Conservation (phyloP, 92 coral and sea anemone species). For the Chrysogorgia sp. region DNA sequence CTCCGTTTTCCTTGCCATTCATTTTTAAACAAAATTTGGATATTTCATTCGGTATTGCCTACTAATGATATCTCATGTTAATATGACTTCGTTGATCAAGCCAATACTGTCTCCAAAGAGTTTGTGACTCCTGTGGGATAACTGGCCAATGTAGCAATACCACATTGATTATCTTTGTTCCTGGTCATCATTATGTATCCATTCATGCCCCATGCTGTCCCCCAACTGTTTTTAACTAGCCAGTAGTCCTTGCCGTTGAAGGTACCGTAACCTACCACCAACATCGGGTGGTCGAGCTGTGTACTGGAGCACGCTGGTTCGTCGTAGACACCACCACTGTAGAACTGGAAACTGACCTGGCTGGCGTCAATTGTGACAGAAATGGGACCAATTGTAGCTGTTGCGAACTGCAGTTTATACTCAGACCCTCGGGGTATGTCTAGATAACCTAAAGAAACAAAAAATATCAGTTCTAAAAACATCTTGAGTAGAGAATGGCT, state of each 20-base stretch:
- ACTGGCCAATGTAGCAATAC: constrained; percentile 30
- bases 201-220: constrained; percentile 25
- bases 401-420: constrained; percentile 61
- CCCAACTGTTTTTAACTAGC: constrained; percentile 49
- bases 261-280: constrained; percentile 46
- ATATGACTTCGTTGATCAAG: no score
- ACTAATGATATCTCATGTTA: no score
- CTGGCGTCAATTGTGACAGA: constrained; percentile 92
- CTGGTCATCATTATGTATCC: constrained; percentile 50
- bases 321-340: constrained; percentile 74
- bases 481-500: not conserved
- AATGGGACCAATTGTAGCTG: constrained; percentile 80
- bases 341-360: constrained; percentile 75
- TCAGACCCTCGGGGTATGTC: constrained; percentile 76
- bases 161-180: constrained; percentile 44
- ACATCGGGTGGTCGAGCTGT: not conserved
- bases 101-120: no score
- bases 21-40: no score
- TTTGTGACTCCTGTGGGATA: constrained; percentile 30
- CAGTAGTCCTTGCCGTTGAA: constrained; percentile 41
- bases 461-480: not conserved
- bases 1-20: no score
- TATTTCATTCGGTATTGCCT: no score
- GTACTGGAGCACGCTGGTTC: constrained; percentile 65
- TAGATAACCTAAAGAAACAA: constrained; percentile 51